Percentiles rank a stretch among this genome's conserved stretches.
Conservation (phyloP, 2,113 vertebrate species). For the Terrapene triunguis region DNA sequence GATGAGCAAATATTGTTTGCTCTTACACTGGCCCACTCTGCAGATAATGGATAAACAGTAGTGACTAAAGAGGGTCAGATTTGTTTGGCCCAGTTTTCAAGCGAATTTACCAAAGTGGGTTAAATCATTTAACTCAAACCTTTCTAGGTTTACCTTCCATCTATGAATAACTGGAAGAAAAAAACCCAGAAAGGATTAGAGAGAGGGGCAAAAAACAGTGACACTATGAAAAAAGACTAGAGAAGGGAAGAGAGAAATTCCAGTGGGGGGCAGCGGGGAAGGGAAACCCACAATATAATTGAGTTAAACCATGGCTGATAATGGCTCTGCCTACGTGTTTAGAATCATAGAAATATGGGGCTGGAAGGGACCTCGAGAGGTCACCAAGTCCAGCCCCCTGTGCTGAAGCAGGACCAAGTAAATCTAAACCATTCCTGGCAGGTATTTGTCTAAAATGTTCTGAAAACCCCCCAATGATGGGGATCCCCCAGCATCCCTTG, state of each 20-base stretch:
- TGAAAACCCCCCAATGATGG: not conserved
- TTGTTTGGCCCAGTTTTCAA: slow-evolving; percentile 11
- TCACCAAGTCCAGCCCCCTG: not conserved
- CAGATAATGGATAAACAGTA: not conserved
- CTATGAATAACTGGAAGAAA: not conserved
- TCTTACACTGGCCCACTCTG: not conserved
- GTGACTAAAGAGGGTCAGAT: not conserved
- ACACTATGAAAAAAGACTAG: not conserved
- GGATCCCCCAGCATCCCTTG: not conserved
- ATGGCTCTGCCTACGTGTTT: not conserved
- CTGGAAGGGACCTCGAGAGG: not conserved
- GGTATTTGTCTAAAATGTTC: not conserved
- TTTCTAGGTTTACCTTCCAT: not conserved
- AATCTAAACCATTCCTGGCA: not conserved
- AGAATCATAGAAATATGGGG: not conserved
- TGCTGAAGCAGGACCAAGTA: not conserved
- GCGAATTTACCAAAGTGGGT: slow-evolving; percentile 13
- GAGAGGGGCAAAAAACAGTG: not conserved
- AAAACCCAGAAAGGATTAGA: not conserved
- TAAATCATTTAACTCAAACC: slow-evolving; percentile 12
- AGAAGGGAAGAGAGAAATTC: not conserved
- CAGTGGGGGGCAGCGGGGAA: not conserved
- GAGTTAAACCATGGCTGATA: not conserved
- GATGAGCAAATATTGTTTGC: not conserved
- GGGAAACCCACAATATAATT: not conserved